phyloP scores from a whole-genome alignment of 1,140 invertebrate species.

The Nephila pilipes region DNA sequence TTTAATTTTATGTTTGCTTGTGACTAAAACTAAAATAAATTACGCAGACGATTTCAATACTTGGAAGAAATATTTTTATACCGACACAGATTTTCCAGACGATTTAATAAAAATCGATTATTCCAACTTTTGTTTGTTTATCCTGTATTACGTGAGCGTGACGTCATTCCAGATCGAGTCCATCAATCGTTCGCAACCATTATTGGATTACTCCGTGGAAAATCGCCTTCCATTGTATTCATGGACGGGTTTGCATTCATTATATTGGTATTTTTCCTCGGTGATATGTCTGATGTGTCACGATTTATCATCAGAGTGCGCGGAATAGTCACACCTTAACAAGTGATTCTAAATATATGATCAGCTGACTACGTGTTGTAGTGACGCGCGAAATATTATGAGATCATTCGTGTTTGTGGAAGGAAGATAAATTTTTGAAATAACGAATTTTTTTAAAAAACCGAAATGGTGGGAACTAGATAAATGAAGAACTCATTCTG shows the following conservation, averaged over 20 bases:
- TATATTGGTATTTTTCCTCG: neutral
- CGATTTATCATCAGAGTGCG: neutral
- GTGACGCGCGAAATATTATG: neutral
- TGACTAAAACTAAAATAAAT: too few relatives aligned
- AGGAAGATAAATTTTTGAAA: neutral
- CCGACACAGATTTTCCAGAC: neutral
- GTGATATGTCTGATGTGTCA: neutral
- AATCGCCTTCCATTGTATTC: neutral
- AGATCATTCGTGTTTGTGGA: neutral
- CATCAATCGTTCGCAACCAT: neutral
- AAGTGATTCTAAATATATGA: conserved; percentile 12
- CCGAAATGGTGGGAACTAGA: neutral
- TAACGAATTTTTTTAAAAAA: neutral
- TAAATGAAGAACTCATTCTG: too few relatives aligned
- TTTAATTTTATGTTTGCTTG: too few relatives aligned
- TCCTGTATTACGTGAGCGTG: neutral
- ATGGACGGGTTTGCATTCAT: neutral
- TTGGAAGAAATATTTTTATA: too few relatives aligned
- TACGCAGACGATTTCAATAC: too few relatives aligned
- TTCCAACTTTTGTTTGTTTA: neutral
- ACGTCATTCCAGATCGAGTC: neutral
- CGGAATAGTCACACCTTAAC: neutral
- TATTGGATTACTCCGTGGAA: neutral
- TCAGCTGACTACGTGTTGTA: neutral
- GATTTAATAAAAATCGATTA: neutral